phyloP scores from a whole-genome alignment of 2,888 invertebrate genomes.

The Nephrotoma appendiculata region DNA sequence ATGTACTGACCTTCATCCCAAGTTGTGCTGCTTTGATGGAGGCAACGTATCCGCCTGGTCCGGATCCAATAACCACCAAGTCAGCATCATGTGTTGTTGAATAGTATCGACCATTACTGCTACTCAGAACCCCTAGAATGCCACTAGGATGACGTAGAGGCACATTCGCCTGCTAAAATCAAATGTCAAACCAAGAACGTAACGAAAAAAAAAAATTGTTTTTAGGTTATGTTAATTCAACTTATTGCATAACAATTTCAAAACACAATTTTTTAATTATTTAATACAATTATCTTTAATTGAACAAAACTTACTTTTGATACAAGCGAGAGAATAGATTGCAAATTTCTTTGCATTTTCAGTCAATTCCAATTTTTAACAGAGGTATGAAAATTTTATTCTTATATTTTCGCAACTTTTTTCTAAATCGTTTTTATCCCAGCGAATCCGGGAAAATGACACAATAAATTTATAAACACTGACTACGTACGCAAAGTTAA shows the following conservation, averaged over 20 bases:
- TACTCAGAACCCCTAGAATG: constrained; percentile 24
- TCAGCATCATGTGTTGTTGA: constrained; percentile 71
- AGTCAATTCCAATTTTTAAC: not conserved
- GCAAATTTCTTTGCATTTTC: not conserved
- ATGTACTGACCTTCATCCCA: constrained; percentile 69
- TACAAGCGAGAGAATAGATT: not conserved
- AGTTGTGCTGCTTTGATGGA: constrained; percentile 97
- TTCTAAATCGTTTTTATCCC: not conserved
- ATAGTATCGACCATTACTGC: constrained; percentile 40
- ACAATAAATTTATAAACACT: not conserved
- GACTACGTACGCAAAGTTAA: not conserved
- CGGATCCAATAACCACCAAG: constrained; percentile 92
- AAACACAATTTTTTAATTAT: not conserved
- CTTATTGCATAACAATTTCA: not conserved
- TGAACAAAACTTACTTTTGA: not conserved
- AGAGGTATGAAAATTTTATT: not conserved
- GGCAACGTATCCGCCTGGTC: constrained; percentile 99
- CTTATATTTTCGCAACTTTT: not conserved
- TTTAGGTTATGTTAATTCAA: not conserved
- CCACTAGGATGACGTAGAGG: constrained; percentile 27
- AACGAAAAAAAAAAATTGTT: not conserved
- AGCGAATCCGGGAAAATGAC: not conserved
- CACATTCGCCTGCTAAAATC: constrained; percentile 13
- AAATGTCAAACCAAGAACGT: not conserved
- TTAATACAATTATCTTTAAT: not conserved